Conservation (phyloP, 1,140 invertebrate genomes). For the Ips nitidus region DNA sequence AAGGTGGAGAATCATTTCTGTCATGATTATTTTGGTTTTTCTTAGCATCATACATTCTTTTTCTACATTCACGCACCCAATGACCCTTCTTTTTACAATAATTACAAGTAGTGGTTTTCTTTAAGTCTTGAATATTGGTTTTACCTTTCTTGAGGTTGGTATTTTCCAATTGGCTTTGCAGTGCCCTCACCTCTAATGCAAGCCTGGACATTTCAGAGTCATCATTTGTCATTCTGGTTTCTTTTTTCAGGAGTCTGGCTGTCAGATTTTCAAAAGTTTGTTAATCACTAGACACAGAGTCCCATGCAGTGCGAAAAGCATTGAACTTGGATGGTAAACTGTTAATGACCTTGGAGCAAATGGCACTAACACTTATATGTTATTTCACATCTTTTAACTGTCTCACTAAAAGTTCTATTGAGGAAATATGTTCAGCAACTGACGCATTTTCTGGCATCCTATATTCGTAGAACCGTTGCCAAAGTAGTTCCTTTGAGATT, state of each 20-base stretch:
- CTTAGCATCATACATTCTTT: neutral
- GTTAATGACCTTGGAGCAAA: conserved; percentile 44
- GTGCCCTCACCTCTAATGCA: conserved; percentile 14
- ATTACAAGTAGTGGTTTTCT: conserved; percentile 22
- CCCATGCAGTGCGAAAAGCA: conserved; percentile 40
- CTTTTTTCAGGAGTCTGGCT: conserved; percentile 39
- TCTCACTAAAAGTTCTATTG: conserved; percentile 34
- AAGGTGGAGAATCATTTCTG: neutral
- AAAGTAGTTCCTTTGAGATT: conserved; percentile 17
- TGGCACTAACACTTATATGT: conserved; percentile 19
- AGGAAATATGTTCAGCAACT: conserved; percentile 19
- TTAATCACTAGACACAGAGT: conserved; percentile 33
- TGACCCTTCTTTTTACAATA: conserved; percentile 21
- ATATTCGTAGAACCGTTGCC: conserved; percentile 24
- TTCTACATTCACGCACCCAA: conserved; percentile 24
- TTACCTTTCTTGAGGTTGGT: neutral
- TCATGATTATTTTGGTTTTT: conserved; percentile 6
- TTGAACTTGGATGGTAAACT: conserved; percentile 51
- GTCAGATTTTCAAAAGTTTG: conserved; percentile 40
- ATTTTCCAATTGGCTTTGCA: conserved; percentile 17
- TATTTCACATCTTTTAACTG: conserved; percentile 41
- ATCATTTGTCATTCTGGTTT: conserved; percentile 29
- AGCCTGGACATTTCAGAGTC: neutral
- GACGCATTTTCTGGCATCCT: conserved; percentile 12
- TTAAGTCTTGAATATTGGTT: conserved; percentile 2